A percentile compares a stretch with the other conserved stretches of the same genome.
phyloP scores from a whole-genome alignment of 2,888 invertebrate species.

The Drosophila nr. perissopoda region DNA sequence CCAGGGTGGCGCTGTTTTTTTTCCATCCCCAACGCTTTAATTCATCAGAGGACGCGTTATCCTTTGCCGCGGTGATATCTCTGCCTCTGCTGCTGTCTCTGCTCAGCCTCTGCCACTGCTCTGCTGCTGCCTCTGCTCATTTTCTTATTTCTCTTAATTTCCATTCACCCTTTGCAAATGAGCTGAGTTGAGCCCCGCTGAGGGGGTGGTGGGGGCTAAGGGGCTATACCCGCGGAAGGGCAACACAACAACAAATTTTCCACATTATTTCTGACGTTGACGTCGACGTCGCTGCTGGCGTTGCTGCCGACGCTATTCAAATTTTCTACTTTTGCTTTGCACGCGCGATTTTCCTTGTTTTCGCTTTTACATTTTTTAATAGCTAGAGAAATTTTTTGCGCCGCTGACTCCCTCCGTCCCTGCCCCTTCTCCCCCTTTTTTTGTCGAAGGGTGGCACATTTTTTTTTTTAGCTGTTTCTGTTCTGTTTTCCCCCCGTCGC shows the following conservation, averaged over 20 bases:
- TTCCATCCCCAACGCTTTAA: conserved; percentile 56
- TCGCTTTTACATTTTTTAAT: conserved; percentile 81
- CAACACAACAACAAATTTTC: conserved; percentile 63
- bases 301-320: conserved; percentile 67
- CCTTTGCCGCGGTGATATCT: conserved; percentile 52
- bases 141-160: conserved; percentile 70
- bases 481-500: conserved; percentile 27
- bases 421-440: neutral
- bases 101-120: conserved; percentile 43
- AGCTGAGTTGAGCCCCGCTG: conserved; percentile 37
- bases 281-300: conserved; percentile 26
- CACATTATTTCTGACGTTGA: conserved; percentile 64
- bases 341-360: conserved; percentile 81
- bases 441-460: conserved; percentile 54
- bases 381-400: conserved; percentile 71
- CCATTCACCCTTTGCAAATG: conserved; percentile 82
- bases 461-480: conserved; percentile 29
- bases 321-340: conserved; percentile 79
- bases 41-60: conserved; percentile 68
- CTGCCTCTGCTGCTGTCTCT: conserved; percentile 40
- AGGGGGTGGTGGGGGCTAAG: conserved; percentile 17
- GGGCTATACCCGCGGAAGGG: conserved; percentile 38
- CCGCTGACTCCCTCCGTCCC: conserved; percentile 21
- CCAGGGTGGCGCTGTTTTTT: conserved; percentile 53
- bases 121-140: conserved; percentile 34